phyloP scores from a whole-genome alignment of 2,888 invertebrate genomes.

The Pachymerium ferrugineum region DNA sequence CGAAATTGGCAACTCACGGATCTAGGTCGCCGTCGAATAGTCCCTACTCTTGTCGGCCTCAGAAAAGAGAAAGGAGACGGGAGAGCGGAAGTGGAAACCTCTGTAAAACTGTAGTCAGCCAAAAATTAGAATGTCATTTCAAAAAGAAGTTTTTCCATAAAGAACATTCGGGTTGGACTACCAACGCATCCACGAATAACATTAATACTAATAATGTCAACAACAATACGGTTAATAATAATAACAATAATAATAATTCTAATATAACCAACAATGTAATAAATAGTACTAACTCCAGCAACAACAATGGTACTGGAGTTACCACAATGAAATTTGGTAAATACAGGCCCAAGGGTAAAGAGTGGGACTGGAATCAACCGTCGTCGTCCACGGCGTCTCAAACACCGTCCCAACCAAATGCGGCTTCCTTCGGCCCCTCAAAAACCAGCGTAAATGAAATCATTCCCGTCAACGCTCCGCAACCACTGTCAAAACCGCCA shows the following conservation, averaged over 20 bases:
- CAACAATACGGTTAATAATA: no score
- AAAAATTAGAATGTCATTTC: constrained; percentile 35
- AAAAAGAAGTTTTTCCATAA: constrained; percentile 37
- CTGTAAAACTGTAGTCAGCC: background rate
- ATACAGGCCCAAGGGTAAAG: constrained; percentile 66
- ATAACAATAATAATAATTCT: no score
- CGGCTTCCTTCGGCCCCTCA: background rate
- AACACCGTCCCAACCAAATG: no score
- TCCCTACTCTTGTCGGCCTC: background rate
- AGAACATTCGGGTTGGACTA: constrained; percentile 5
- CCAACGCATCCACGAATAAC: background rate
- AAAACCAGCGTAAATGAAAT: no score
- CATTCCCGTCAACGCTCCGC: no score
- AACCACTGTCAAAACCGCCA: no score
- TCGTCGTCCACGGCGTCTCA: constrained; percentile 11
- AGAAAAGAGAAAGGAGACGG: background rate
- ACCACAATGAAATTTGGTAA: constrained; percentile 55
- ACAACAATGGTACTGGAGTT: background rate
- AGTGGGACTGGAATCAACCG: constrained; percentile 59
- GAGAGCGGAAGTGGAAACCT: constrained; percentile 22
- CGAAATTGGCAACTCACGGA: background rate
- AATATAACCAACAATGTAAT: no score
- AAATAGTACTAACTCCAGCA: no score
- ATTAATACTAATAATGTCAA: no score
- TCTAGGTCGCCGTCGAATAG: background rate